phyloP scores from a whole-genome alignment of 2,797 vertebrate species.

The Anabas testudineus region DNA sequence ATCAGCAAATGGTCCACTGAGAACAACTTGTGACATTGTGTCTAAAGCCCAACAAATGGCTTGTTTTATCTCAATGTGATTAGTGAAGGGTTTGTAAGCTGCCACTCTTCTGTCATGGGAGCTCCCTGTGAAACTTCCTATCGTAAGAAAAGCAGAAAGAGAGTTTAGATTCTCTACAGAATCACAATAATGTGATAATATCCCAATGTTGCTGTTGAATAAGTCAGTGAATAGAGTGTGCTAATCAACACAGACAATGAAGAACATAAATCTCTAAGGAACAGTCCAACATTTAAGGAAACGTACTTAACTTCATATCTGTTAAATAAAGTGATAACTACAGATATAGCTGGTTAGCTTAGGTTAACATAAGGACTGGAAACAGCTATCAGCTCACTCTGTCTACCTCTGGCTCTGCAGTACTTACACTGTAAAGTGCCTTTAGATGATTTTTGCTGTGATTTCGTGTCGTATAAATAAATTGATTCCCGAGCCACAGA shows the following conservation, averaged over 20 bases:
- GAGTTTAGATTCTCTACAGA: constrained; percentile 6
- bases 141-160: constrained; percentile 17
- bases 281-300: constrained; percentile 18
- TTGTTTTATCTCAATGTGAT: constrained; percentile 48
- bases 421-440: no score
- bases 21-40: constrained; percentile 52
- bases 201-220: constrained; percentile 8
- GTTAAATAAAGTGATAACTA: constrained; percentile 1
- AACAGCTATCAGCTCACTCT: background rate
- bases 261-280: constrained; percentile 23
- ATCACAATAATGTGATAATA: constrained; percentile 16
- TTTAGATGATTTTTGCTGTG: no score
- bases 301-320: background rate
- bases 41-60: constrained; percentile 46
- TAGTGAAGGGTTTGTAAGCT: constrained; percentile 40
- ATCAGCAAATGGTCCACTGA: constrained; percentile 44
- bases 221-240: background rate
- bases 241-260: constrained; percentile 12
- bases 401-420: background rate
- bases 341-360: background rate
- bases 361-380: constrained; percentile 1
- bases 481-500: background rate
- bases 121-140: constrained; percentile 33
- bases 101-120: constrained; percentile 30
- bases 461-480: no score